Evolutionary conservation across 2,888 invertebrate genomes (phyloP), one percentile per base, ranked within the genome.

Genomic region (Amphimallon solstitiale): DNA sequence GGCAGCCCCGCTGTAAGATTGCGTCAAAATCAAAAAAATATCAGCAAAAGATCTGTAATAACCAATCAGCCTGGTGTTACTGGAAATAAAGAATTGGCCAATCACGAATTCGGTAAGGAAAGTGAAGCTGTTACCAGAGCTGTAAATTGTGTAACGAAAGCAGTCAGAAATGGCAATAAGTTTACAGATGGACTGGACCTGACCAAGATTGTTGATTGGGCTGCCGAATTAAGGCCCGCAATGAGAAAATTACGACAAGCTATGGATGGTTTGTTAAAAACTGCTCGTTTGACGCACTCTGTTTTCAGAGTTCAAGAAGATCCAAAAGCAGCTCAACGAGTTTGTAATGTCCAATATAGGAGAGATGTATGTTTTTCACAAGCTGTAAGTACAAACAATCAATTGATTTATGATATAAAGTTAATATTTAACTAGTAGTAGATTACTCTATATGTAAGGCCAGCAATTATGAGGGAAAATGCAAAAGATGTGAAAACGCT

Each of bases 301-400:
- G 93, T 94, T 10, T 88, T 93, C 78, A 85, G 94, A 2, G 86
- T 95, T 19, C 90, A 93, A 72, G 92, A 92, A 80, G 92, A 93
- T 76, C 87, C 91, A 35, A 89, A 91, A 70, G 86, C 87, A 52
- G 93, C 92, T 72, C 90, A 91, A 64, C 83, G 90, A 12, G 90
- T 90, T 2, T 88, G 88, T 71, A 87, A 87, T 73, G 89, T 92
- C 3, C 86, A 93, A 74, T 94, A 94, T 66, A 84, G 97, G 37
- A 84, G 97, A 63, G 95, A 97, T 81, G 92, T 94, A 12, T 94
- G 95, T 80, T 95, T 95, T 79, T 92, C 95, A 2, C 96, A 97
- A 83, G 93, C 95, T 71, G 94, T 95, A 83, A 87, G 88, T 85
- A 51, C 7, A 12, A 64, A 12, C 12, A 9, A 37, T 45, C 38